Evolutionary conservation across 37 sponge, comb jelly and placozoan species (phyloP), one percentile per base, ranked within the genome.

Genomic region (Tethya wilhelma): DNA sequence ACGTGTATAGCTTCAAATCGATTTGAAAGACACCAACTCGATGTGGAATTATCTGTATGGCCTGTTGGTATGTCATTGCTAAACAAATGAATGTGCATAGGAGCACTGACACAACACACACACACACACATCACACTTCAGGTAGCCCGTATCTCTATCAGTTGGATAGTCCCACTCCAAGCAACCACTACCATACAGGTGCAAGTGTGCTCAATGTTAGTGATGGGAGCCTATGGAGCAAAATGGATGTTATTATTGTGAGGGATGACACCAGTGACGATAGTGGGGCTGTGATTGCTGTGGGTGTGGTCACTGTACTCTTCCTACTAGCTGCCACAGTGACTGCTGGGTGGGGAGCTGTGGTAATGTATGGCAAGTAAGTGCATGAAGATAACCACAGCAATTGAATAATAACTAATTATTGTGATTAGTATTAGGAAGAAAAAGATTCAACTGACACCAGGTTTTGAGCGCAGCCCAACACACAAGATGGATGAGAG

Each of bases 61-160:
- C 85, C 69, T 4, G 69, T 22, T 56, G 85, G 85, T 77, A 69
- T 57, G 75, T 0, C 9, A 9, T n/a, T n/a, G n/a, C n/a, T n/a
- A 49, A 9, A 49, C 53, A 49, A 49, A 14, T 49, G 53, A 49
- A 49, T 19, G 14, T 19, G 53, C 53, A 49, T 49, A 49, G 9
- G 14, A 49, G 53, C 53, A 9, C 14, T 19, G 14, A 14, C 14
- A 49, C 11, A 67, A 67, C 39, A 31, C 8, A 36, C 37, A 67
- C 28, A 9, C 67, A 67, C 12, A 37, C 37, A 67, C 12, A 5
- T 14, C 5, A 36, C 12, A 29, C 28, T 41, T 2, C 20, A 70
- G 71, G 71, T 17, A 70, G 71, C 43, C 45, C 46, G 32, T 66
- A 36, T 20, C 19, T 66, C 7, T 31, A 37, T 39, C 11, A 43